A percentile compares a stretch with the other conserved stretches of the same genome.
phyloP scores from a whole-genome alignment of 2,113 vertebrate genomes.

The Pantherophis guttatus region DNA sequence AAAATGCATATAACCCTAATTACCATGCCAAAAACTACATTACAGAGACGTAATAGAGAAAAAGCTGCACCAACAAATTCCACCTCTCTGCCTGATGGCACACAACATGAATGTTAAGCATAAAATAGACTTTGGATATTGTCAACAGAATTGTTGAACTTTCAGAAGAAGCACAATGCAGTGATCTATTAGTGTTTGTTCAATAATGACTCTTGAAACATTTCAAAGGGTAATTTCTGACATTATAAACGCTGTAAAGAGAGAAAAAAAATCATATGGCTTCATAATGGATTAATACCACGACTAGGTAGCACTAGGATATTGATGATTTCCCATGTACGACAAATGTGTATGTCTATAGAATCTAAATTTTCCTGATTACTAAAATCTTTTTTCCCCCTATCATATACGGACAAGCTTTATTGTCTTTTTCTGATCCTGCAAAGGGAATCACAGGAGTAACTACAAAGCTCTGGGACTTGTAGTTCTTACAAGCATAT shows the following conservation, averaged over 20 bases:
- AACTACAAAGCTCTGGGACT: background rate
- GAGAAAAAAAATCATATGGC: background rate
- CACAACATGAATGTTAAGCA: constrained; percentile 19
- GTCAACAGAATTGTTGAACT: background rate
- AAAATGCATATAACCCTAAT: background rate
- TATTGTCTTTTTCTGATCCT: background rate
- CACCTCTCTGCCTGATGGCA: constrained; percentile 18
- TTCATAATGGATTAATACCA: background rate
- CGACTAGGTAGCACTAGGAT: background rate
- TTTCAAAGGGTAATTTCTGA: background rate
- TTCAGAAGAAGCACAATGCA: background rate
- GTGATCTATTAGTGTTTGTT: background rate
- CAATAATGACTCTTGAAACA: background rate
- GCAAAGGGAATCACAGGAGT: background rate
- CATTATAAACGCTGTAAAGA: background rate
- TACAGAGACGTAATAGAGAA: constrained; percentile 29
- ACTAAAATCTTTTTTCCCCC: background rate
- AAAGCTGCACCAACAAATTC: constrained; percentile 41
- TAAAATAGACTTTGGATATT: background rate
- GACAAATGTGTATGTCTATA: background rate
- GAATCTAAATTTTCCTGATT: background rate
- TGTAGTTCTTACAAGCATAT: background rate
- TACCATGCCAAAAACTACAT: constrained; percentile 59
- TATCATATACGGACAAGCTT: background rate
- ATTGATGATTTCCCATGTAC: background rate